Conservation (phyloP, 2,888 invertebrate genomes). For the Parnassius smintheus region DNA sequence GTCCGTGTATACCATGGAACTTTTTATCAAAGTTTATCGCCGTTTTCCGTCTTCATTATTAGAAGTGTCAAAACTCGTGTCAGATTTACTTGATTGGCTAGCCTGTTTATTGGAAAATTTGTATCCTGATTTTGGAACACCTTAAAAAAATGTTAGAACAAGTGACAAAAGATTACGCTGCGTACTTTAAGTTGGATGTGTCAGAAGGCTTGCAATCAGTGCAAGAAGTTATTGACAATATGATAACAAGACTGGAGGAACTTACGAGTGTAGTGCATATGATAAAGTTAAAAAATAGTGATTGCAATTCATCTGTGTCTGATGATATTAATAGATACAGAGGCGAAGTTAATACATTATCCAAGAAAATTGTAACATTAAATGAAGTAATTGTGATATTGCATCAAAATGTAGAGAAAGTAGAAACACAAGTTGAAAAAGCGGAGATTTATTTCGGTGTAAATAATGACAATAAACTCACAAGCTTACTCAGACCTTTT, state of each 20-base stretch:
- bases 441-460: conserved; percentile 82
- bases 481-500: conserved; percentile 82
- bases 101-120: conserved; percentile 64
- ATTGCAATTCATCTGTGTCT: conserved; percentile 68
- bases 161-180: conserved; percentile 76
- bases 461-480: conserved; percentile 79
- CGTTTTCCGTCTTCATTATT: conserved; percentile 54
- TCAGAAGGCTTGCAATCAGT: conserved; percentile 80
- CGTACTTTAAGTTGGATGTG: conserved; percentile 78
- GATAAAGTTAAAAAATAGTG: conserved; percentile 72
- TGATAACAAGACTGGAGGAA: conserved; percentile 84
- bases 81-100: conserved; percentile 59
- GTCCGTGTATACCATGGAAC: conserved; percentile 51
- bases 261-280: conserved; percentile 82
- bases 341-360: conserved; percentile 74
- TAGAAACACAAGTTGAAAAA: conserved; percentile 81
- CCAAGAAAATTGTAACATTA: conserved; percentile 78
- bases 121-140: conserved; percentile 64
- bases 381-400: conserved; percentile 77
- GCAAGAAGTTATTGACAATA: conserved; percentile 84
- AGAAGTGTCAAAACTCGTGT: conserved; percentile 62
- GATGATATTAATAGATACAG: conserved; percentile 78
- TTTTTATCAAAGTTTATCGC: conserved; percentile 56
- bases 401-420: conserved; percentile 70
- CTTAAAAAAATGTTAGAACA: conserved; percentile 70